Base-by-base conservation (phyloP, 1,140 invertebrate species). In the Anastatus disparis region DNA sequence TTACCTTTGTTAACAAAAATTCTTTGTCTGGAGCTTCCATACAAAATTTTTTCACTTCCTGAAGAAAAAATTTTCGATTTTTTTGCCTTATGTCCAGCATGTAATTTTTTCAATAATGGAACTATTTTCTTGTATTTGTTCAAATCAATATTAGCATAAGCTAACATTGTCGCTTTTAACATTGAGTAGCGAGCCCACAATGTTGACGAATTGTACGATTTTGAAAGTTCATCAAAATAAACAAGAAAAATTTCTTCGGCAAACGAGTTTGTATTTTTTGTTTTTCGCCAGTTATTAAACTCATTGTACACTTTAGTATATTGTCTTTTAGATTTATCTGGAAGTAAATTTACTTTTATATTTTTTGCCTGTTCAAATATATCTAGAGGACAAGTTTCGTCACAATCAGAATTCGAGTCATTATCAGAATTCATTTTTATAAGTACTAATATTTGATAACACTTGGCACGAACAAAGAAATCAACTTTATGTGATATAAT, bases 281-380 rank as follows among this genome's bases (percentile, higher is more conserved):
- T 35, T 10, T 35, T n/a, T 4, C 44, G 44, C 44, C 44, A 46
- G 3, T 15, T 46, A 3, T 46, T 46, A 46, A 46, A 46, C 15
- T 46, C 44, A 46, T 46, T 46, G 15, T 46, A 46, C 4, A 46
- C 44, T n/a, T 4, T 20, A n/a, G 44, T 46, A 46, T 46, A 46
- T 46, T 46, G 44, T n/a, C 6, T 15, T 46, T 20, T 46, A 4
- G 44, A 46, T 20, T 46, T 46, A 6, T 46, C 44, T 15, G 44
- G 53, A 55, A 67, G 52, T 31, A 50, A 55, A 59, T 35, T 35
- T 52, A 46, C 35, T 52, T 10, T 31, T 13, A 61, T 15, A 29
- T 58, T 35, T 35, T 35, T 35, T 10, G 31, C 31, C 10, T 35
- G 4, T 35, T 35, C 10, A 35, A 35, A 10, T n/a, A 35, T 53